phyloP scores from a whole-genome alignment of 2,888 invertebrate genomes.

The Meganola albula region DNA sequence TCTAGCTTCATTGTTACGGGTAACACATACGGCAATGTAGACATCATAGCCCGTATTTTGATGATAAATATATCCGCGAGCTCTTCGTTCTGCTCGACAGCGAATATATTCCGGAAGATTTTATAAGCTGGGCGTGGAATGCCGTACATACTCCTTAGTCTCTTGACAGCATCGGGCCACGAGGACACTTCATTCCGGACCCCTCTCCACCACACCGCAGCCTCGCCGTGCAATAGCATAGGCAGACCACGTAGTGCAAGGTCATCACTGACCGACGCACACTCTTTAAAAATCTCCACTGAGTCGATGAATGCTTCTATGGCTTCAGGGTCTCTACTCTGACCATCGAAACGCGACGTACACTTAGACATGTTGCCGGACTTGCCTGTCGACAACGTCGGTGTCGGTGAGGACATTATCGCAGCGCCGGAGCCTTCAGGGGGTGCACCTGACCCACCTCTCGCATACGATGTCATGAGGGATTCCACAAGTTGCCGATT shows the following conservation, averaged over 20 bases:
- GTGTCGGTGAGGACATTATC: too few species aligned
- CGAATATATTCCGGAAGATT: conserved; percentile 9
- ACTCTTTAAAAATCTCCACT: conserved; percentile 13
- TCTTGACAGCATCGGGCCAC: conserved; percentile 1
- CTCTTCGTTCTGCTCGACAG: conserved; percentile 2
- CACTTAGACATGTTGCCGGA: conserved; percentile 5
- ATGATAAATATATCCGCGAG: background rate
- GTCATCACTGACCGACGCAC: conserved; percentile 15
- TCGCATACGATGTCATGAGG: background rate
- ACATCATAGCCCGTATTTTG: background rate
- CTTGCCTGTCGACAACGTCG: background rate
- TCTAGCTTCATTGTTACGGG: background rate
- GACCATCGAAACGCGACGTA: conserved; percentile 15
- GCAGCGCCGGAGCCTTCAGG: too few species aligned
- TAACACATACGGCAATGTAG: background rate
- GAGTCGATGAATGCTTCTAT: conserved; percentile 20
- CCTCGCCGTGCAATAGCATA: conserved; percentile 20
- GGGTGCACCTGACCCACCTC: too few species aligned
- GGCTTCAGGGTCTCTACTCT: conserved; percentile 4
- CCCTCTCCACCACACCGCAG: conserved; percentile 22
- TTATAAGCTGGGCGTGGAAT: conserved; percentile 1
- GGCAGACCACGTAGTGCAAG: conserved; percentile 19
- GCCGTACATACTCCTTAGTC: conserved; percentile 13
- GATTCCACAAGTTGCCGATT: background rate
- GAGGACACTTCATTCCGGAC: background rate